A percentile compares a stretch with the other conserved stretches of the same genome.
These are phyloP conservation scores for Novumbra hubbsi DNA, from an alignment of 2,797 vertebrate species.

Conservation along the genomic window DNA sequence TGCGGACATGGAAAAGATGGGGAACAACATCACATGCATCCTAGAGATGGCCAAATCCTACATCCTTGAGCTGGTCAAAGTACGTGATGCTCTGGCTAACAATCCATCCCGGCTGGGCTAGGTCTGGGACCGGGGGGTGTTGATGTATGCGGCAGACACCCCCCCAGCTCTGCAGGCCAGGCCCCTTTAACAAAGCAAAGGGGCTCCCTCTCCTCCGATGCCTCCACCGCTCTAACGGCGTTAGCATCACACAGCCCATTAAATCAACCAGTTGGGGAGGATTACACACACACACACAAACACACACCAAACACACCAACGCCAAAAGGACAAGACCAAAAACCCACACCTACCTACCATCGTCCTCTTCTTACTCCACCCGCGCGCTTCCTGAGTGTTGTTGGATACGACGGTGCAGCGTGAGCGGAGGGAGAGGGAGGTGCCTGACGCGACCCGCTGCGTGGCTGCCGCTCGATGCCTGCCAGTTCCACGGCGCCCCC, in stretches of 20 bases:
- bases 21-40: conserved; percentile 17
- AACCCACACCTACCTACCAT: conserved; percentile 73
- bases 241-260: conserved; percentile 50
- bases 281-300: conserved; percentile 17
- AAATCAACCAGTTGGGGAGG: conserved; percentile 25
- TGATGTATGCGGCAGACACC: conserved; percentile 69
- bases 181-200: conserved; percentile 71
- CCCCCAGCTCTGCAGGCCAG: conserved; percentile 52
- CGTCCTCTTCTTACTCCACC: conserved; percentile 67
- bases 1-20: background rate
- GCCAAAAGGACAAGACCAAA: conserved; percentile 4
- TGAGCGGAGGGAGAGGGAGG: conserved; percentile 73
- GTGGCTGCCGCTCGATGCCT: conserved; percentile 60
- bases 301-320: background rate
- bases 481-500: conserved; percentile 53
- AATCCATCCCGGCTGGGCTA: background rate
- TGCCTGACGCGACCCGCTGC: conserved; percentile 87
- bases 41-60: background rate
- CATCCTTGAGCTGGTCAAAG: conserved; percentile 2
- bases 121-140: conserved; percentile 56
- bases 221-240: conserved; percentile 6
- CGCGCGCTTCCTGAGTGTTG: conserved; percentile 77
- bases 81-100: conserved; percentile 7
- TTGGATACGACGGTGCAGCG: conserved; percentile 68
- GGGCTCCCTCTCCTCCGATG: conserved; percentile 12